phyloP scores from a whole-genome alignment of 23 tunicate genomes.

The Aplidium turbinatum region DNA sequence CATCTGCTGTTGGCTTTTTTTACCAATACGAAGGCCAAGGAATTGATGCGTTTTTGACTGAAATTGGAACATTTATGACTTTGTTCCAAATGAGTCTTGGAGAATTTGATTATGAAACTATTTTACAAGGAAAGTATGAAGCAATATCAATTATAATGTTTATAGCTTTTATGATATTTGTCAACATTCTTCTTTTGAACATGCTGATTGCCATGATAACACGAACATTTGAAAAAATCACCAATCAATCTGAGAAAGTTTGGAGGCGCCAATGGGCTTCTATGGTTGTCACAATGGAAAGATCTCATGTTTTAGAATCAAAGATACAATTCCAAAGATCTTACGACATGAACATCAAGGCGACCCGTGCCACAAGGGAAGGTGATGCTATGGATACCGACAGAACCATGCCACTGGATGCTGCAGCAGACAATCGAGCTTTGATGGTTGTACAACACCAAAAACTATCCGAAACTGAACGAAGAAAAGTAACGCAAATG shows the following conservation, averaged over 20 bases:
- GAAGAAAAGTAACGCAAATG: constrained; percentile 24
- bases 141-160: constrained; percentile 66
- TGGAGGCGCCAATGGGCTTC: constrained; percentile 89
- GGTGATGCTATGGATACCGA: constrained; percentile 44
- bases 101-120: constrained; percentile 49
- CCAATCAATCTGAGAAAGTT: constrained; percentile 51
- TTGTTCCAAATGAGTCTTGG: constrained; percentile 86
- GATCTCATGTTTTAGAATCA: constrained; percentile 55
- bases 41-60: constrained; percentile 53
- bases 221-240: constrained; percentile 74
- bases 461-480: constrained; percentile 28
- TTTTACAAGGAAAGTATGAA: constrained; percentile 51
- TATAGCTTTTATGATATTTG: constrained; percentile 72
- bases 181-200: constrained; percentile 76
- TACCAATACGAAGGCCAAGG: constrained; percentile 68
- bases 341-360: constrained; percentile 53
- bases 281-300: constrained; percentile 77
- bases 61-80: constrained; percentile 69
- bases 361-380: constrained; percentile 55
- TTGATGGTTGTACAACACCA: constrained; percentile 57
- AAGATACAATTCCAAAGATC: constrained; percentile 52
- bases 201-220: constrained; percentile 99
- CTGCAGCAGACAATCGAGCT: constrained; percentile 22
- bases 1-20: constrained; percentile 73
- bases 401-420: background rate